A percentile compares a stretch with the other conserved stretches of the same genome.
These are phyloP conservation scores for Egretta garzetta DNA, from an alignment of 2,113 vertebrate genomes.

Conservation along the genomic window DNA sequence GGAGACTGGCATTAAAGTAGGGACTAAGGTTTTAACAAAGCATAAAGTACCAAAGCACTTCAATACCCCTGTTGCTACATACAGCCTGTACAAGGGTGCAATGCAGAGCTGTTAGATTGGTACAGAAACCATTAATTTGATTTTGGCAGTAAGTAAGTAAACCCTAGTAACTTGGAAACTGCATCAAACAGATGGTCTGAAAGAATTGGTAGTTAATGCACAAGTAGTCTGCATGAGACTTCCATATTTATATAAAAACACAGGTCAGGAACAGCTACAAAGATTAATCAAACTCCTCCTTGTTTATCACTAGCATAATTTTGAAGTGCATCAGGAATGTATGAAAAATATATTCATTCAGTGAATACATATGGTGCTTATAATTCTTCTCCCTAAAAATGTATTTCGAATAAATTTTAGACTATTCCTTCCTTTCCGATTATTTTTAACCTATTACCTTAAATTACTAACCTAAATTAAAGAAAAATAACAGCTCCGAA, in stretches of 20 bases:
- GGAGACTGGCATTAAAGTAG: neutral
- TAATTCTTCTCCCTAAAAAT: neutral
- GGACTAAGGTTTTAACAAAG: neutral
- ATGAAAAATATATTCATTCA: neutral
- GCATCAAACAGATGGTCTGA: neutral
- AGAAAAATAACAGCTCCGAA: neutral
- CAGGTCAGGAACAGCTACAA: neutral
- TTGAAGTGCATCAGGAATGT: neutral
- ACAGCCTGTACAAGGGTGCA: neutral
- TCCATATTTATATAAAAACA: neutral
- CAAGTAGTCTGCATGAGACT: neutral
- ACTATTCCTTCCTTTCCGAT: neutral
- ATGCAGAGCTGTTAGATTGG: neutral
- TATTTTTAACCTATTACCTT: neutral
- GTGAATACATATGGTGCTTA: neutral
- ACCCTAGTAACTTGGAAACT: neutral
- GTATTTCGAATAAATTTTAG: neutral
- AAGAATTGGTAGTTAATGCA: neutral
- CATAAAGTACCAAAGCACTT: neutral
- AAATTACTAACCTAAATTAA: neutral
- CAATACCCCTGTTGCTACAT: neutral
- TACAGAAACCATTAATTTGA: neutral
- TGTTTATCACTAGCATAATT: neutral
- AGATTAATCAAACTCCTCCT: neutral
- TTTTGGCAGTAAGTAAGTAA: neutral